Conservation (phyloP, 2,113 vertebrate genomes). For the Ceratotherium simum region DNA sequence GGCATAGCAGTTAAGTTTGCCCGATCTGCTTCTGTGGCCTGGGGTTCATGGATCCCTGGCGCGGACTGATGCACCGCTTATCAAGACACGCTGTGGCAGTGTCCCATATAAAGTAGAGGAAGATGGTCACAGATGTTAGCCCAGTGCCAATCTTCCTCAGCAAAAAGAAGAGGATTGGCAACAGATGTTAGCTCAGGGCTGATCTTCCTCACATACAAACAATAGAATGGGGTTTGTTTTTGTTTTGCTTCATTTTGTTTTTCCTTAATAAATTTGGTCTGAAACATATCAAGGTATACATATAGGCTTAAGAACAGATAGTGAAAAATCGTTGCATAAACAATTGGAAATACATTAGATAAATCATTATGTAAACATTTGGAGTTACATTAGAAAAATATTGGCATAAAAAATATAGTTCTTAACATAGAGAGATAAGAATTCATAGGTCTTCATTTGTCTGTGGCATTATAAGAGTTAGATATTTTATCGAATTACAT, state of each 20-base stretch:
- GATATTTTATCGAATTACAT: slow-evolving; percentile 54
- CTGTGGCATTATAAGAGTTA: neutral
- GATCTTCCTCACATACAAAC: too few species aligned
- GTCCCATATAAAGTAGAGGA: too few species aligned
- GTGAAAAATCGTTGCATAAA: slow-evolving; percentile 65
- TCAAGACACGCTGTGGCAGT: too few species aligned
- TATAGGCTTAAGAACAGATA: slow-evolving; percentile 22
- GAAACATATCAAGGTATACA: slow-evolving; percentile 71
- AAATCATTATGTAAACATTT: slow-evolving; percentile 66
- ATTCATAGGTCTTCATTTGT: neutral
- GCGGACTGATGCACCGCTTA: too few species aligned
- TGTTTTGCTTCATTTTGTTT: neutral
- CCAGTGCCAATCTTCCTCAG: too few species aligned
- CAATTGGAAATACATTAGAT: slow-evolving; percentile 36
- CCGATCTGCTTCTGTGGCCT: too few species aligned
- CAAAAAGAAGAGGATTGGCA: too few species aligned
- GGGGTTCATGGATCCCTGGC: too few species aligned
- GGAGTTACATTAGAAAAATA: slow-evolving; percentile 21
- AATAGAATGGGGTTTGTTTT: neutral
- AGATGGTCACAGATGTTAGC: too few species aligned
- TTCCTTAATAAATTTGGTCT: slow-evolving; percentile 28
- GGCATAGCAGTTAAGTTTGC: too few species aligned
- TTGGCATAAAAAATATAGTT: neutral
- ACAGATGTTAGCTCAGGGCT: too few species aligned
- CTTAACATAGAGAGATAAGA: neutral